phyloP scores from a whole-genome alignment of 1,140 invertebrate genomes.

The Pemphigus obesinymphae region DNA sequence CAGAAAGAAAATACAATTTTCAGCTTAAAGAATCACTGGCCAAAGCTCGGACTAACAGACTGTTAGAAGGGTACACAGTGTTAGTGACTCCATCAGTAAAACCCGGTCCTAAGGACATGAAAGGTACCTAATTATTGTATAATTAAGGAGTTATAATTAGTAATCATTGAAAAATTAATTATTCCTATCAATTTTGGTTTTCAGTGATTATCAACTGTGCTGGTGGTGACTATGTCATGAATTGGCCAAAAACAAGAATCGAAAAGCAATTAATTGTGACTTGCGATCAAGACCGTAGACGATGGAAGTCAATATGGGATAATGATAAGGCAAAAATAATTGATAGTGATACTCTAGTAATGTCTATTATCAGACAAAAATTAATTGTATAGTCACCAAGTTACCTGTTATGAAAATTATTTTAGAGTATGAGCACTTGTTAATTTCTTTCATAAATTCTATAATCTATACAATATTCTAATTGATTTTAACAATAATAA shows the following conservation, averaged over 20 bases:
- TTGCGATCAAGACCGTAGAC: not conserved
- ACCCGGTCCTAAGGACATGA: conserved; percentile 52
- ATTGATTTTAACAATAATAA: not conserved
- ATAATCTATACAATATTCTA: not conserved
- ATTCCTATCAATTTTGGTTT: not conserved
- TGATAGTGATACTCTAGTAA: not conserved
- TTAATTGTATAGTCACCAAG: not conserved
- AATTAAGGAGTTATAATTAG: not conserved
- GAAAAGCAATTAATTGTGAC: not conserved
- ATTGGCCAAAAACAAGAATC: not conserved
- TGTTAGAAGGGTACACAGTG: conserved; percentile 51
- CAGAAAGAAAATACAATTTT: conserved; percentile 53
- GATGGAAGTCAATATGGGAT: conserved; percentile 28
- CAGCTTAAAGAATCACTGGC: conserved; percentile 50
- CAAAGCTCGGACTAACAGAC: conserved; percentile 48
- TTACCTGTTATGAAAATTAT: not conserved
- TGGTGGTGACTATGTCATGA: not conserved
- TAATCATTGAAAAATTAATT: not conserved
- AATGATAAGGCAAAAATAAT: conserved; percentile 4
- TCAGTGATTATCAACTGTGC: conserved; percentile 6
- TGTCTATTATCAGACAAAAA: conserved; percentile 22
- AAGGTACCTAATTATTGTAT: conserved; percentile 48
- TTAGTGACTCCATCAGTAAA: conserved; percentile 52
- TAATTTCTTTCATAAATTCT: not conserved
- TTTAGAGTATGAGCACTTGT: not conserved